Evolutionary conservation across 2,797 vertebrate genomes (phyloP).

Genomic region (Gymnothorax reevesii): DNA sequence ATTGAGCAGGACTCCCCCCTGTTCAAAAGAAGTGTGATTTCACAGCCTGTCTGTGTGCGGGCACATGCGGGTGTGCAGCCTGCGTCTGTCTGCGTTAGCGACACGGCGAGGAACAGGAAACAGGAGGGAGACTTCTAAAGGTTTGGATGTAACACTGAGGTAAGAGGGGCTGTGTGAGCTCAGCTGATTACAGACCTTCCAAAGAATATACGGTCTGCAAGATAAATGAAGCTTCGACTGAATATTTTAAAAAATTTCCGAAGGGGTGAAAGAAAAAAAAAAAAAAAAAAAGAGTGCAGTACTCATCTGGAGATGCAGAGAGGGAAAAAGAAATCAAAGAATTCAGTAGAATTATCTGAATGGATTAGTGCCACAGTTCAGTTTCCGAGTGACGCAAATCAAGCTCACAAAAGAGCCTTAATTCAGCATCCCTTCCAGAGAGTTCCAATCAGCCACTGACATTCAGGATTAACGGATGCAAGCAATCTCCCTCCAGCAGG

Average conservation of each 20-base stretch:
- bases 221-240: too few species aligned
- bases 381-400: constrained; percentile 56
- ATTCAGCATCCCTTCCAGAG: constrained; percentile 48
- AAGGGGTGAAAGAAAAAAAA: too few species aligned
- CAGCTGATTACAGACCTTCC: neutral
- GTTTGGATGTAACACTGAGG: neutral
- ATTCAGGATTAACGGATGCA: constrained; percentile 51
- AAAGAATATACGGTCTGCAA: too few species aligned
- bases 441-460: constrained; percentile 55
- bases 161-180: neutral
- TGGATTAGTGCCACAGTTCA: constrained; percentile 38
- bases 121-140: neutral
- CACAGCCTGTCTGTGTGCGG: neutral
- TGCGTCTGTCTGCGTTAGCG: neutral
- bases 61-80: neutral
- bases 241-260: too few species aligned
- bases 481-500: constrained; percentile 43
- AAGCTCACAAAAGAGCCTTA: constrained; percentile 49
- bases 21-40: neutral
- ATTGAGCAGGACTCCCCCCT: neutral
- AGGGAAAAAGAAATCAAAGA: constrained; percentile 42
- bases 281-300: neutral
- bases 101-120: neutral
- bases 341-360: constrained; percentile 48
- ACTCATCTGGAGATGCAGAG: neutral